phyloP scores from a whole-genome alignment of 2,888 invertebrate species.

The Apodemia mormo region DNA sequence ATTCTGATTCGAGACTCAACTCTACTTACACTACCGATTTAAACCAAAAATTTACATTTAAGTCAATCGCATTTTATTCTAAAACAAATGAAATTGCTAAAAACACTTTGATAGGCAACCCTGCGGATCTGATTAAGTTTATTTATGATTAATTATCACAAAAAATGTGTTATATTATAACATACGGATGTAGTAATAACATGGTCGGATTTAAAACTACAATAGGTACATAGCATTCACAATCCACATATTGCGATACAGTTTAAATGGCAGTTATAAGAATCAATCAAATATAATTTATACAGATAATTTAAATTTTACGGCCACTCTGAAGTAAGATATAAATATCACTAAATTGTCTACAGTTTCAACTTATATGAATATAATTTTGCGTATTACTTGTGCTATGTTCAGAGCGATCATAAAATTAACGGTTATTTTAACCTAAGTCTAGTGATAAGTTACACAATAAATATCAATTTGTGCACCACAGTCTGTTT shows the following conservation, averaged over 20 bases:
- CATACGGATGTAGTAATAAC: too few relatives aligned
- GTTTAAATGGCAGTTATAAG: neutral
- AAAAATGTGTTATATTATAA: too few relatives aligned
- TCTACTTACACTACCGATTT: too few relatives aligned
- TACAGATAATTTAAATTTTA: neutral
- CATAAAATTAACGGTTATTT: neutral
- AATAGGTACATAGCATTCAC: neutral
- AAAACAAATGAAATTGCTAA: too few relatives aligned
- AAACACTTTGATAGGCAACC: too few relatives aligned
- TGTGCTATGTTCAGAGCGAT: neutral
- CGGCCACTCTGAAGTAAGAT: neutral
- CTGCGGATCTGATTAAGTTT: too few relatives aligned
- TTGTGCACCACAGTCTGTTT: slow-evolving; percentile 32
- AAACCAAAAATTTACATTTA: too few relatives aligned
- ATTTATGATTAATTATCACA: too few relatives aligned
- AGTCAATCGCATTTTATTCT: too few relatives aligned
- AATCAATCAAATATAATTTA: neutral
- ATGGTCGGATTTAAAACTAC: neutral
- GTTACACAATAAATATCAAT: slow-evolving; percentile 31
- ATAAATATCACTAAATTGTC: neutral
- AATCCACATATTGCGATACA: neutral
- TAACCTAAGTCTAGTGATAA: slow-evolving; percentile 4
- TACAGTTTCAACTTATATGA: neutral
- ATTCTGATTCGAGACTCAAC: too few relatives aligned
- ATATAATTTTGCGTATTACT: neutral